phyloP scores from a whole-genome alignment of 1,140 invertebrate species.

The Dolichoris vasculosae region DNA sequence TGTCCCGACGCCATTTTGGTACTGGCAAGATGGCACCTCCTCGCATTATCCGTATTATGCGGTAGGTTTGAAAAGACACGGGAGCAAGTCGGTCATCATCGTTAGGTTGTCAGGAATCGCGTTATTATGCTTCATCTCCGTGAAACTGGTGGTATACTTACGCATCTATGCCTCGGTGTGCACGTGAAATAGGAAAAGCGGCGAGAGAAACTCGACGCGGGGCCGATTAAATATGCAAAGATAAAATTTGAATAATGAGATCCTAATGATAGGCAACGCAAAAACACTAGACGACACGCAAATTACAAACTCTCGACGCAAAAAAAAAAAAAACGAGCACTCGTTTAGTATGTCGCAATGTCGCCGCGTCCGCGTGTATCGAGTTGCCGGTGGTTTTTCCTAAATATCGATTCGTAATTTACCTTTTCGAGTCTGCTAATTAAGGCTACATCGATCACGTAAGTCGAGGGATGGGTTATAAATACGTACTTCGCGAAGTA shows the following conservation, averaged over 20 bases:
- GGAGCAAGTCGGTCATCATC: conserved; percentile 73
- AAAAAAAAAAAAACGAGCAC: neutral
- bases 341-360: neutral
- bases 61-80: conserved; percentile 51
- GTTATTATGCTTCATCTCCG: conserved; percentile 74
- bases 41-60: conserved; percentile 72
- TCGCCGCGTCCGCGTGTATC: neutral
- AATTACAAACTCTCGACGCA: neutral
- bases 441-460: conserved; percentile 13
- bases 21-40: conserved; percentile 70
- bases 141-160: conserved; percentile 61
- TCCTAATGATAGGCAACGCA: conserved; percentile 67
- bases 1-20: conserved; percentile 54
- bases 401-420: conserved; percentile 35
- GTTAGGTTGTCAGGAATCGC: conserved; percentile 73
- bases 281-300: neutral
- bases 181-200: neutral
- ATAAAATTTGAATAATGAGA: conserved; percentile 74
- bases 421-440: conserved; percentile 13
- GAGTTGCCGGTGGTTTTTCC: neutral
- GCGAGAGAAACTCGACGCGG: neutral
- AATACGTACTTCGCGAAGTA: neutral
- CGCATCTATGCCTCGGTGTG: neutral
- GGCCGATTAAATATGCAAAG: conserved; percentile 72
- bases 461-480: neutral